phyloP scores from a whole-genome alignment of 2,888 invertebrate species.

The Blastobasis adustella region DNA sequence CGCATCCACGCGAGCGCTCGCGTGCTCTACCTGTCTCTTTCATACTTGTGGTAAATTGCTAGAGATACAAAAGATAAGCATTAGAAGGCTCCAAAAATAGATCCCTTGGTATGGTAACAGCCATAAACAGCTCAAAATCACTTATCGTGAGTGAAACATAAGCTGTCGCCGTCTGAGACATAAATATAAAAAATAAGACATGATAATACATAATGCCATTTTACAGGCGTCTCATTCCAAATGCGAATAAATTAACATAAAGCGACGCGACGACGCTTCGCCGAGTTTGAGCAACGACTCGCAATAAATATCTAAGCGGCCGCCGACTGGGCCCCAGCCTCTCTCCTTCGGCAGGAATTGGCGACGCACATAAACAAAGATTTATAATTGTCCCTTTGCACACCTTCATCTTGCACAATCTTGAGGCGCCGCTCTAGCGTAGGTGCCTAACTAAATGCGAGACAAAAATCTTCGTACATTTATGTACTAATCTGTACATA shows the following conservation, averaged over 20 bases:
- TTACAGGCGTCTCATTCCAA: conserved; percentile 53
- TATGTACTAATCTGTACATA: too few species aligned
- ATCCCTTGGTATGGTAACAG: not conserved
- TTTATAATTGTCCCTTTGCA: conserved; percentile 26
- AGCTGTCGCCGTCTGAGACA: conserved; percentile 24
- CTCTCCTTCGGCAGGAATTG: too few species aligned
- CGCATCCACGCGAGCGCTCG: too few species aligned
- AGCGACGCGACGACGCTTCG: conserved; percentile 37
- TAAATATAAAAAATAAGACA: conserved; percentile 43
- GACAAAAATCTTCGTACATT: too few species aligned
- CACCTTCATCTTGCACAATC: conserved; percentile 14
- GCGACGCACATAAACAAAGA: conserved; percentile 36
- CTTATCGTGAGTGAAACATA: conserved; percentile 17
- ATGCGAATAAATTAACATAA: conserved; percentile 68
- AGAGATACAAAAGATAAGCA: too few species aligned
- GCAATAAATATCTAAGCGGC: conserved; percentile 55
- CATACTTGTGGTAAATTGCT: too few species aligned
- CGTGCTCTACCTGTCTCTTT: too few species aligned
- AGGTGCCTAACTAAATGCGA: too few species aligned
- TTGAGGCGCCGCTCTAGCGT: too few species aligned
- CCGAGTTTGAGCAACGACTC: conserved; percentile 38
- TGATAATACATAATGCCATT: conserved; percentile 51
- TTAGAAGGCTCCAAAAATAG: not conserved
- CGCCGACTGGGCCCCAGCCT: conserved; percentile 12
- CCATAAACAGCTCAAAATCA: not conserved